Percentiles rank a stretch among this genome's conserved stretches.
phyloP scores from a whole-genome alignment of 1,140 invertebrate genomes.

The Papilio helenus region DNA sequence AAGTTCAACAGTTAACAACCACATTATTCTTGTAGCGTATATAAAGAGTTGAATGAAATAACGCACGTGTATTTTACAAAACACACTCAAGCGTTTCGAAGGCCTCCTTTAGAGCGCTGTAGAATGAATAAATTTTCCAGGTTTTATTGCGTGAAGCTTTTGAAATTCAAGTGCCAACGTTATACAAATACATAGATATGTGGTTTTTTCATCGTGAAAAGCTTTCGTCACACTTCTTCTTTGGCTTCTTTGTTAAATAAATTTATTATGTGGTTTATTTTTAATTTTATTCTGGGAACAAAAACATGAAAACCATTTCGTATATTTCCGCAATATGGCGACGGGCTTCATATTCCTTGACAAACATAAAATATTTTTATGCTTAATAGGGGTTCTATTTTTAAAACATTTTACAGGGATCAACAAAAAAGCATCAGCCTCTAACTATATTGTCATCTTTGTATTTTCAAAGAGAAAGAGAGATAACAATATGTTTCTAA shows the following conservation, averaged over 20 bases:
- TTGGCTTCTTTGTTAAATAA: not conserved
- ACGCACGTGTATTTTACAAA: not conserved
- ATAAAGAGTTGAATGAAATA: not conserved
- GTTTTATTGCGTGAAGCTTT: slow-evolving; percentile 21
- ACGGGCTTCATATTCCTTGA: too few species aligned
- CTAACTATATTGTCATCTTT: not conserved
- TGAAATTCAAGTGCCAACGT: not conserved
- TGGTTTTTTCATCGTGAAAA: slow-evolving; percentile 8
- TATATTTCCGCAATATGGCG: too few species aligned
- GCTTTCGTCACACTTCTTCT: not conserved
- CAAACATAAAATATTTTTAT: too few species aligned
- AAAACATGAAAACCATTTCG: too few species aligned
- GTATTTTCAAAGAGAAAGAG: not conserved
- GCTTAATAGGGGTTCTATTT: too few species aligned
- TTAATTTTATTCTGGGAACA: not conserved
- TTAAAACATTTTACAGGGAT: not conserved
- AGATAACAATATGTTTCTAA: not conserved
- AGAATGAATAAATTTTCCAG: slow-evolving; percentile 26
- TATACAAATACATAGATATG: slow-evolving; percentile 8
- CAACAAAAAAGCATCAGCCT: not conserved
- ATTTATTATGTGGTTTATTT: not conserved
- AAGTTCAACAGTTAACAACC: not conserved
- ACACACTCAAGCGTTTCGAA: slow-evolving; percentile 13
- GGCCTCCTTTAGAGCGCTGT: slow-evolving; percentile 2
- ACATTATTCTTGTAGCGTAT: not conserved